These are phyloP conservation scores for Mastigias papua DNA, from an alignment of 30 jellyfish, hydroid and myxozoan genomes.

Conservation along the genomic window DNA sequence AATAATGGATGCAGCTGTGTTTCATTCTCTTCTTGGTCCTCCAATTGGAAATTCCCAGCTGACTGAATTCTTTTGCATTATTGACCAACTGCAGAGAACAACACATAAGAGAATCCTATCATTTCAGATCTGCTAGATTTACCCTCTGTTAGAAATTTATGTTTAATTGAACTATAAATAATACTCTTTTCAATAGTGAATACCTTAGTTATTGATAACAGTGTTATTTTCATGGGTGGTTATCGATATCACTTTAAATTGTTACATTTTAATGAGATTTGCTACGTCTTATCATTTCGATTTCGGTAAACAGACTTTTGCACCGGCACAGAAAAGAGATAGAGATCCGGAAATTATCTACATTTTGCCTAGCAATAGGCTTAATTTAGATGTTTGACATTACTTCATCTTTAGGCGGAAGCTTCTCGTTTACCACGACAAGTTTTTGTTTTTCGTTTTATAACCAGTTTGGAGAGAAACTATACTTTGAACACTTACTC, in stretches of 20 bases:
- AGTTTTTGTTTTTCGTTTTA: not conserved
- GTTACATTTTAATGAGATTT: slow-evolving; percentile 30
- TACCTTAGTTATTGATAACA: slow-evolving; percentile 22
- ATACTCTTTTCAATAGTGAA: not conserved
- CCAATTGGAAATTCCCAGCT: not conserved
- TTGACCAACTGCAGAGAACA: not conserved
- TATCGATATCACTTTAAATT: slow-evolving; percentile 47
- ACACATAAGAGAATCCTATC: not conserved
- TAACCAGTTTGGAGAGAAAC: not conserved
- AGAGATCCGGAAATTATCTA: slow-evolving; percentile 29
- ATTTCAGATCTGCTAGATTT: not conserved
- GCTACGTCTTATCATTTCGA: slow-evolving; percentile 13
- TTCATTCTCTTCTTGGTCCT: not conserved
- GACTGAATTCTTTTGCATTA: not conserved
- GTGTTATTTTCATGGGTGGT: slow-evolving; percentile 63
- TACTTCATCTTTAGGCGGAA: not conserved
- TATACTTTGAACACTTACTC: too few relatives aligned
- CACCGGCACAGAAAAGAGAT: not conserved
- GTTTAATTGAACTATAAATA: not conserved
- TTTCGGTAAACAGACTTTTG: slow-evolving; percentile 16
- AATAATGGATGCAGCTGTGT: too few relatives aligned
- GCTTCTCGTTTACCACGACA: not conserved
- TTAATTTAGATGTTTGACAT: not conserved
- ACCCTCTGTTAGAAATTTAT: not conserved
- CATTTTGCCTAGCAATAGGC: not conserved